Base-by-base conservation (phyloP, 2,888 invertebrate genomes). In the Silvanus unidentatus region DNA sequence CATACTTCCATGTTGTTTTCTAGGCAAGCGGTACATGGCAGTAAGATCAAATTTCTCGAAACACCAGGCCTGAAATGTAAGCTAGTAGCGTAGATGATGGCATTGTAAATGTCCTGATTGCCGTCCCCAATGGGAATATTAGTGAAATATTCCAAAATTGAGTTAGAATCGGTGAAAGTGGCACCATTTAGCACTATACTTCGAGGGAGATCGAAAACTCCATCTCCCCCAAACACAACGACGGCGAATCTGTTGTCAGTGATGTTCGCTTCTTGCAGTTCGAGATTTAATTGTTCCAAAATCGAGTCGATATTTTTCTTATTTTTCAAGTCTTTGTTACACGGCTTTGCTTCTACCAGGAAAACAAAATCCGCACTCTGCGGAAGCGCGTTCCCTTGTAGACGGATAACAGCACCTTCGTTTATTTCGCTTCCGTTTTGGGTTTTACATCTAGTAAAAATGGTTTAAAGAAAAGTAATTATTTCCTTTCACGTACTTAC, bases 321-420 rank as follows among this genome's bases (percentile, higher is more conserved):
- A 45, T 75, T 76, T 29, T 78, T 75, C 1, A 89, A 68, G 54
- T 85, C 80, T 50, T 75, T 75, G 72, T 94, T 95, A 68, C 95
- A 95, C 3, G 76, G 73, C 55, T 87, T 86, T 1, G 92, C 90
- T 64, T 96, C 94, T 1, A 95, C 78, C 42, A 96, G 81, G 68
- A 96, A 89, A 42, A 95, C 88, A 0, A 94, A 77, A 70, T 96
- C 96, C 2, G 86, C 84, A 2, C 88, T 85, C 50, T 73, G 76
- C 0, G 83, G 84, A 4, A 84, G 74, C 13, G 70, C 64, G 10
- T 69, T 61, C 28, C 77, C 77, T 37, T 79, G 73, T n/a, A 89
- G 68, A 42, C 79, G 77, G 41, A 82, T 74, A 68, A 88, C 86
- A 6, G 83, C 80, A 1, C 91, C 89, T 67, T 92, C 92, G 10